Evolutionary conservation across 2,113 vertebrate species (phyloP).

Genomic region (Dendropsophus ebraccatus): DNA sequence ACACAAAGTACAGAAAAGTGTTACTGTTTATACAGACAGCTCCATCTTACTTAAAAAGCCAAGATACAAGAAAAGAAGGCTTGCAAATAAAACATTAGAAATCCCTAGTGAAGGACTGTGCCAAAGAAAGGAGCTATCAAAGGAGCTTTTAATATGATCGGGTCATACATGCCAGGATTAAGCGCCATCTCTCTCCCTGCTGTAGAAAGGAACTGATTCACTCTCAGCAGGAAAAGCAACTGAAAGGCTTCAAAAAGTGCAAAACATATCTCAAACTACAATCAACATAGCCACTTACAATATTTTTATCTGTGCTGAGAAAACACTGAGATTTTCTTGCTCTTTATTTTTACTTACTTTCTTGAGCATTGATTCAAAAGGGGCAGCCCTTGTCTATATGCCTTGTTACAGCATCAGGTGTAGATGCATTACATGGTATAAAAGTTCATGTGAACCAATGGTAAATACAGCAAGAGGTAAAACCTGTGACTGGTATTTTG

Average conservation of each 20-base stretch:
- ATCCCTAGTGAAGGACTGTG: neutral
- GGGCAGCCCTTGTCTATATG: neutral
- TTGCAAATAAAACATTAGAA: slow-evolving; percentile 2
- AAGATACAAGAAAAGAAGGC: neutral
- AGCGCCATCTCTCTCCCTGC: slow-evolving; percentile 9
- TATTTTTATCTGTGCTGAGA: neutral
- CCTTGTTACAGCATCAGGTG: too few species aligned
- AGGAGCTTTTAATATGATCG: neutral
- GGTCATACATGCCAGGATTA: slow-evolving; percentile 11
- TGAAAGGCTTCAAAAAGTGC: slow-evolving; percentile 12
- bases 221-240: slow-evolving; percentile 2
- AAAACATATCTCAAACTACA: slow-evolving; percentile 5
- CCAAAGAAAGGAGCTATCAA: neutral
- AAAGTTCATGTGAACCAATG: too few species aligned
- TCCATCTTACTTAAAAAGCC: neutral
- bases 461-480: too few species aligned
- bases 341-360: too few species aligned
- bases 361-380: too few species aligned
- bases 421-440: too few species aligned
- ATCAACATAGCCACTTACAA: neutral
- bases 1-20: neutral
- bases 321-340: neutral
- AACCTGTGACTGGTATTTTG: too few species aligned
- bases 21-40: neutral
- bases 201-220: slow-evolving; percentile 45